Percentiles rank a stretch among this genome's conserved stretches.
Evolutionary conservation across 2,888 invertebrate species (phyloP).

Genomic region (Drosophila subquinaria): DNA sequence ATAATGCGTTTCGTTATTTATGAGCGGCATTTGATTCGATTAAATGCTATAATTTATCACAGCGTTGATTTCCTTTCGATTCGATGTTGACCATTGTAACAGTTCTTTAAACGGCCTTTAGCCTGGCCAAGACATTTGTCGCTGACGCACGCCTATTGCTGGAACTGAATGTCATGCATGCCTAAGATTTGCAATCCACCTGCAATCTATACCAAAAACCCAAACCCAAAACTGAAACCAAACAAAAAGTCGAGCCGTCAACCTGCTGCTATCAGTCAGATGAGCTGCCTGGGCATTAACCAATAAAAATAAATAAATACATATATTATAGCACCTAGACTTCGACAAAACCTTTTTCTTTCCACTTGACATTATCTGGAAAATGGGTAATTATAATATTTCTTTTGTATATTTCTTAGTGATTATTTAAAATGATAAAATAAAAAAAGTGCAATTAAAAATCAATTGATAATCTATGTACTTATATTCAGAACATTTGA

Average conservation of each 20-base stretch:
- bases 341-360: neutral
- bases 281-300: conserved; percentile 10
- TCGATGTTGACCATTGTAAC: conserved; percentile 24
- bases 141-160: conserved; percentile 30
- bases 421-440: too few species aligned
- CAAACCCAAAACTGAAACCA: neutral
- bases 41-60: conserved; percentile 68
- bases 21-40: conserved; percentile 67
- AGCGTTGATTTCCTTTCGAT: conserved; percentile 28
- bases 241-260: neutral
- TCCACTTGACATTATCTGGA: conserved; percentile 12
- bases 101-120: conserved; percentile 8
- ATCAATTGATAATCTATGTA: too few species aligned
- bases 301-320: neutral
- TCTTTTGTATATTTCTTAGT: neutral
- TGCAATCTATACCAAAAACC: conserved; percentile 12
- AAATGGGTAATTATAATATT: too few species aligned
- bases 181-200: conserved; percentile 1
- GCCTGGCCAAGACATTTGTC: neutral
- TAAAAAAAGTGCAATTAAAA: too few species aligned
- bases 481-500: too few species aligned
- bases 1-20: conserved; percentile 77
- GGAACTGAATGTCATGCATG: conserved; percentile 1
- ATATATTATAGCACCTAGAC: conserved; percentile 1
- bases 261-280: conserved; percentile 25